Evolutionary conservation across 2,113 vertebrate species (phyloP).

Genomic region (Cebus imitator): DNA sequence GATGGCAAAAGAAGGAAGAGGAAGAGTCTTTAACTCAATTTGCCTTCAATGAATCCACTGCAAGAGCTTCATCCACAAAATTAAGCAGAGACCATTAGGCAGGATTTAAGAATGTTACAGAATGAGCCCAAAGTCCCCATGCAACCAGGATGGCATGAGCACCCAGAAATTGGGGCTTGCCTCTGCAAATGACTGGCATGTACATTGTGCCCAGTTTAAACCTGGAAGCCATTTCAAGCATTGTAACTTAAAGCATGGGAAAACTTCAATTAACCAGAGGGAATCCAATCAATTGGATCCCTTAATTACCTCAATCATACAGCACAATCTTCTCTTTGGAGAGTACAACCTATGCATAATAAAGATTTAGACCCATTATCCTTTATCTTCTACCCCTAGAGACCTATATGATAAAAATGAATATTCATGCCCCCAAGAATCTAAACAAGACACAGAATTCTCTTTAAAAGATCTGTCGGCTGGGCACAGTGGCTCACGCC

Average conservation of each 20-base stretch:
- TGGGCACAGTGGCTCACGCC: too few species aligned
- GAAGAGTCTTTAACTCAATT: conserved; percentile 86
- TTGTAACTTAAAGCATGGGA: conserved; percentile 36
- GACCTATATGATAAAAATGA: neutral
- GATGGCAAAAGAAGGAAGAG: conserved; percentile 85
- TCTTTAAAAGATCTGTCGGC: conserved; percentile 6
- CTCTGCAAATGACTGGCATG: conserved; percentile 5
- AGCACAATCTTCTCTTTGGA: conserved; percentile 6
- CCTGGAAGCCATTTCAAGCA: conserved; percentile 34
- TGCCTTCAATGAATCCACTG: conserved; percentile 75
- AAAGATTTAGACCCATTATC: neutral
- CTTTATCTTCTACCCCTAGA: conserved; percentile 8
- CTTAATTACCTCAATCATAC: conserved; percentile 4
- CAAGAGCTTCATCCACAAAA: conserved; percentile 81
- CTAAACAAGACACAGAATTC: neutral
- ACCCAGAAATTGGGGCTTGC: neutral
- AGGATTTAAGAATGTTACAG: conserved; percentile 65
- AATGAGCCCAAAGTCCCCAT: conserved; percentile 71
- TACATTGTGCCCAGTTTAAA: conserved; percentile 25
- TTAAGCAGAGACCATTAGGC: conserved; percentile 73
- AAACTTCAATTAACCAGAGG: conserved; percentile 67
- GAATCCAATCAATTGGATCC: conserved; percentile 8
- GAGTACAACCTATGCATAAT: neutral
- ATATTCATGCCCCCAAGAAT: neutral
- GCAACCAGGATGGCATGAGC: neutral